Conservation (phyloP, 2,113 vertebrate species). For the Cyphomyrus plagiostoma region DNA sequence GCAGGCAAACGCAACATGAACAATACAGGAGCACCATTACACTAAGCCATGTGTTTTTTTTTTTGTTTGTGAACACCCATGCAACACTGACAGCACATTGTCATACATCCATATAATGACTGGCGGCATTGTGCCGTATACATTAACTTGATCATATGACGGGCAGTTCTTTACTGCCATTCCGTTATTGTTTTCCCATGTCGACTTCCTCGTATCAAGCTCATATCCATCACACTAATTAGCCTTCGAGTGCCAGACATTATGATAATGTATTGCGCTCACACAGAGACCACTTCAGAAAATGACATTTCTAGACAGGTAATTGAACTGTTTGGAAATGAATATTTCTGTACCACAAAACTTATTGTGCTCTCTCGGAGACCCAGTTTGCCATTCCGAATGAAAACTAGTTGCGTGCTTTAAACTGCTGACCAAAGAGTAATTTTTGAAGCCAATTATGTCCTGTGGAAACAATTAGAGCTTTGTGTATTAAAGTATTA, state of each 20-base stretch:
- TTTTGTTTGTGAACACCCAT: neutral
- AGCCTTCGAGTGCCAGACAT: constrained; percentile 32
- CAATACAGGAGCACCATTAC: neutral
- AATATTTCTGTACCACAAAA: constrained; percentile 4
- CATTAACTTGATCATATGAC: neutral
- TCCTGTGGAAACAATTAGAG: constrained; percentile 13
- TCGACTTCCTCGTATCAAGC: constrained; percentile 38
- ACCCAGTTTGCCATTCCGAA: neutral
- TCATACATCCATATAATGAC: neutral
- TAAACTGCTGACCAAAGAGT: constrained; percentile 7
- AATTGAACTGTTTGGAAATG: constrained; percentile 25
- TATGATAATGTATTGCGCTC: constrained; percentile 31
- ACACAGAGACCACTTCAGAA: constrained; percentile 11
- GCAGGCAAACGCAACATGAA: neutral
- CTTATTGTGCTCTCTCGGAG: neutral
- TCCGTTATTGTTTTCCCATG: constrained; percentile 46
- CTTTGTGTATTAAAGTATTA: constrained; percentile 11
- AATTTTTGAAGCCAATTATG: constrained; percentile 17
- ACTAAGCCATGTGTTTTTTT: neutral
- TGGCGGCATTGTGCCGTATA: neutral
- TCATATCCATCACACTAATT: constrained; percentile 42
- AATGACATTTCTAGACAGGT: constrained; percentile 24
- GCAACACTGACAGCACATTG: neutral
- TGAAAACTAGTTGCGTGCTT: constrained; percentile 11
- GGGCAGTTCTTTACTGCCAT: neutral